Evolutionary conservation across 2,888 invertebrate genomes (phyloP), one percentile per base, ranked within the genome.

Genomic region (Enchytraeus crypticus): DNA sequence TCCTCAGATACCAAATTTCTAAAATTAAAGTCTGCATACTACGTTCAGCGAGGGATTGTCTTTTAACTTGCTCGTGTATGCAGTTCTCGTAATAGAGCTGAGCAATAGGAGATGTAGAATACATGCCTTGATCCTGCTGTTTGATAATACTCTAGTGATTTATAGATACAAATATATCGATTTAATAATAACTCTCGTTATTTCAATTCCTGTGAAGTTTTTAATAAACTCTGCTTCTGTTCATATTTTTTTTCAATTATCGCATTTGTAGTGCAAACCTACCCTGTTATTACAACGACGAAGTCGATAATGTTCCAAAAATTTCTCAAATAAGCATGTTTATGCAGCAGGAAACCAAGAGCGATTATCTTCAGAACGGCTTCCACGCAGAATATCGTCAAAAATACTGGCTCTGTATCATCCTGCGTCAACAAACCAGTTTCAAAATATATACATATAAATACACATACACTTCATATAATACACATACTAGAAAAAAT

Each of bases 261-360:
- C n/a, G n/a, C n/a, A n/a, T n/a, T n/a, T n/a, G n/a, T n/a, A n/a
- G n/a, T n/a, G n/a, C 32, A n/a, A 5, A 74, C 90, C 89, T 85
- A 99, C 97, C 98, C 98, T 82, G 97, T 97, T 81, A 98, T 91
- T 83, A 99, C 98, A 82, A 99, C 98, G 85, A 99, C 91, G 86
- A 99, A 99, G 87, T 99, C 98, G 96, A 99, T 97, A 82, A 98
- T 93, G 88, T 99, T 99, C 98, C 98, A 99, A 84, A 97, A 88
- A 85, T 97, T 98, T 82, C 98, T 88, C 83, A 99, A 88, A 85
- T 99, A 99, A 81, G 98, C 92, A 82, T 93, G 93, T 84, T 89
- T 90, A 86, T 99, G 97, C 84, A 97, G 87, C 85, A 92, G 89
- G 86, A 99, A 96, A 84, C 98, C 98, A 86, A 97, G 87, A 78